phyloP scores from a whole-genome alignment of 2,888 invertebrate genomes.

The Zygaena filipendulae region DNA sequence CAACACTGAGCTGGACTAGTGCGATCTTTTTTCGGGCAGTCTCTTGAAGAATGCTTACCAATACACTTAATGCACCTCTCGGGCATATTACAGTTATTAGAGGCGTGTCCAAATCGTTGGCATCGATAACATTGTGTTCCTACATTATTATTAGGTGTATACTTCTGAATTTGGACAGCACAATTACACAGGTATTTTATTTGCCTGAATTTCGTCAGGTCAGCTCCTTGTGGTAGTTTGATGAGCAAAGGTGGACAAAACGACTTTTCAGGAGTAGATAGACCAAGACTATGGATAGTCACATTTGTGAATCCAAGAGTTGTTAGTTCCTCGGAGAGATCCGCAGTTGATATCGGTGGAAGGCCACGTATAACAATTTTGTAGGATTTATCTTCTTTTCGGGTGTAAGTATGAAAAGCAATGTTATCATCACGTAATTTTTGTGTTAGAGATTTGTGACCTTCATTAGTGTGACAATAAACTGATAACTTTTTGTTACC shows the following conservation, averaged over 20 bases:
- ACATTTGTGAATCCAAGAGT: background rate
- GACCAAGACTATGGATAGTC: background rate
- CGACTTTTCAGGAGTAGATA: background rate
- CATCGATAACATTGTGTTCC: background rate
- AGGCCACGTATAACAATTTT: slow-evolving; percentile 7
- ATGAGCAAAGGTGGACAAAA: background rate
- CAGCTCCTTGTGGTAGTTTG: background rate
- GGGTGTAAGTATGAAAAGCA: too few species aligned
- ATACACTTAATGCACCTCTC: background rate
- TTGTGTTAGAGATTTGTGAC: too few species aligned
- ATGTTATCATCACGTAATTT: too few species aligned
- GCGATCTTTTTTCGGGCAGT: background rate
- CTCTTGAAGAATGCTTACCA: background rate
- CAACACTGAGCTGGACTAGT: background rate
- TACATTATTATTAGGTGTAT: background rate
- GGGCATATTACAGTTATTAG: background rate
- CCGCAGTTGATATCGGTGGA: background rate
- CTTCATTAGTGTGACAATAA: too few species aligned
- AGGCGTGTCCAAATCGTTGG: background rate
- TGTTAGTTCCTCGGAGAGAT: background rate
- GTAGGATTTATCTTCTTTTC: slow-evolving; percentile 7
- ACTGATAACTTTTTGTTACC: too few species aligned
- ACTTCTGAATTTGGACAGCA: background rate
- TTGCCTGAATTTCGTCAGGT: background rate
- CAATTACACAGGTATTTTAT: background rate